A percentile compares a stretch with the other conserved stretches of the same genome.
Conservation (phyloP, 35 echinoderm and acorn worm genomes). For the Ophiothrix spiculata region DNA sequence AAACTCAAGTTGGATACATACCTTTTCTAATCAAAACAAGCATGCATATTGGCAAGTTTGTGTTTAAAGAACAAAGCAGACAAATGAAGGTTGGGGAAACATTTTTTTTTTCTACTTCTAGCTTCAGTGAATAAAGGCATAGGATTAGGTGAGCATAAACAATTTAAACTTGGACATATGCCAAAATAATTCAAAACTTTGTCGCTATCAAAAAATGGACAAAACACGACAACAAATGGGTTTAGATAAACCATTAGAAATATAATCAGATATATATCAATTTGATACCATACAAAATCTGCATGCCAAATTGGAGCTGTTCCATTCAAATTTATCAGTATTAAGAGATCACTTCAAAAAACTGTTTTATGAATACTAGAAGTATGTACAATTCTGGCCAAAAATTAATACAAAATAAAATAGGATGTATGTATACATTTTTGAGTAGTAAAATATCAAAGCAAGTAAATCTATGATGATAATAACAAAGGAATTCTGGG, state of each 20-base stretch:
- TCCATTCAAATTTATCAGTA: background rate
- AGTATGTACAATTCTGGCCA: conserved; percentile 6
- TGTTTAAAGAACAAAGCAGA: too few relatives aligned
- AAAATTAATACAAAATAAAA: conserved; percentile 9
- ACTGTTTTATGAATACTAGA: background rate
- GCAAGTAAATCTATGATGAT: background rate
- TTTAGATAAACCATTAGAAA: background rate
- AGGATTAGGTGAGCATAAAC: too few relatives aligned
- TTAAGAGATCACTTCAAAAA: background rate
- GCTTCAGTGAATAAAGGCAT: too few relatives aligned
- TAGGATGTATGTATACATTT: background rate
- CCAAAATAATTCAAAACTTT: too few relatives aligned
- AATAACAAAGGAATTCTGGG: background rate
- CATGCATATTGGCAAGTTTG: too few relatives aligned
- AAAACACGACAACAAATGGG: too few relatives aligned
- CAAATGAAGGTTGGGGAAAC: too few relatives aligned
- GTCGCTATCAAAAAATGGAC: too few relatives aligned
- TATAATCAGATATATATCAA: background rate
- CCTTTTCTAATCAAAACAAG: too few relatives aligned
- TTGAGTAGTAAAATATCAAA: conserved; percentile 10
- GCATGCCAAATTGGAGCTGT: conserved; percentile 11
- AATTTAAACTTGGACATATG: too few relatives aligned
- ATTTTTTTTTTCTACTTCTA: too few relatives aligned
- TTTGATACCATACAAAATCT: background rate
- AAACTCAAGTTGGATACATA: too few relatives aligned